Conservation (phyloP, 2,113 vertebrate genomes). For the Coracopsis vasa region DNA sequence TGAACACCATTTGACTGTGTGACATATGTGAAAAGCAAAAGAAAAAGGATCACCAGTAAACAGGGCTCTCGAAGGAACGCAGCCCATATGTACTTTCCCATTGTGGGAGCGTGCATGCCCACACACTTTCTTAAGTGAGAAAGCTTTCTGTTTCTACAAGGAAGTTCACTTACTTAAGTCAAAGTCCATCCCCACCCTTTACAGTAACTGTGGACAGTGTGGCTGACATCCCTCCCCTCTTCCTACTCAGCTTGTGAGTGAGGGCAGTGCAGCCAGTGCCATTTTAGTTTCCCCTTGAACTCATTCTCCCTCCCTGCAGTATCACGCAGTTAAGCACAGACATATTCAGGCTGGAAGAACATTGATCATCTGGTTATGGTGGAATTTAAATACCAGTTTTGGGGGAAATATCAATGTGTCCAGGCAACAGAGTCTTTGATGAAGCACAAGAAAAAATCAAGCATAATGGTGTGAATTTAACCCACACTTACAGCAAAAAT, state of each 20-base stretch:
- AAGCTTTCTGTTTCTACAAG: not conserved
- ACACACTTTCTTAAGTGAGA: not conserved
- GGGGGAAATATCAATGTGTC: not conserved
- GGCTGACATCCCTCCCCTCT: not conserved
- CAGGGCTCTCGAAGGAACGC: not conserved
- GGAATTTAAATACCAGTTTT: constrained; percentile 45
- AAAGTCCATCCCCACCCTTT: not conserved
- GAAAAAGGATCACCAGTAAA: not conserved
- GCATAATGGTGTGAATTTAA: not conserved
- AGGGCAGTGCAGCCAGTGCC: not conserved
- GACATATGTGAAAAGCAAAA: not conserved
- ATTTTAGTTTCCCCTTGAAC: not conserved
- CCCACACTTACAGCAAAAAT: constrained; percentile 19
- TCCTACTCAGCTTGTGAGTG: not conserved
- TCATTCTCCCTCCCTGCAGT: not conserved
- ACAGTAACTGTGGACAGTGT: not conserved
- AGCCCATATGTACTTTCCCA: not conserved
- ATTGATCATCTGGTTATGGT: constrained; percentile 9
- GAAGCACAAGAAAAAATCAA: constrained; percentile 13
- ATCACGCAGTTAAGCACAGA: constrained; percentile 14
- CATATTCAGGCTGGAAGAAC: not conserved
- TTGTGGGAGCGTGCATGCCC: not conserved
- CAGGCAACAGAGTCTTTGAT: constrained; percentile 46
- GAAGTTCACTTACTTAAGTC: not conserved
- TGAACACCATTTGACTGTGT: not conserved